phyloP scores from a whole-genome alignment of 2,113 vertebrate genomes.

The Epinephelus cyanopodus region DNA sequence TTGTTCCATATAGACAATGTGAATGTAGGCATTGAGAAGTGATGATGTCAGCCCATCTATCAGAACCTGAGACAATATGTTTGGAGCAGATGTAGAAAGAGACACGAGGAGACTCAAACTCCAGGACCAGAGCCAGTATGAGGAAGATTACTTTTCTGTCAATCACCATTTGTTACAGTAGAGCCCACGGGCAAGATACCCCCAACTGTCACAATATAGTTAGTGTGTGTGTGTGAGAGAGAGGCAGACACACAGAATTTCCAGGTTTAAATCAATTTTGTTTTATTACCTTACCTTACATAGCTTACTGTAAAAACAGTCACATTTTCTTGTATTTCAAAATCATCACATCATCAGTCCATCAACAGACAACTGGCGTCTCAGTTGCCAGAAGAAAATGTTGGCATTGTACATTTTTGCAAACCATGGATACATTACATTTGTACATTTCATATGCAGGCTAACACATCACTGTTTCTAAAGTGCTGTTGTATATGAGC shows the following conservation, averaged over 20 bases:
- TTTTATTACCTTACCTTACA: too few species aligned
- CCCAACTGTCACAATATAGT: not conserved
- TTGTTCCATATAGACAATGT: not conserved
- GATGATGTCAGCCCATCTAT: not conserved
- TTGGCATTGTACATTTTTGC: too few species aligned
- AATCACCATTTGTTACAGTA: too few species aligned
- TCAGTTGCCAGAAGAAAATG: too few species aligned
- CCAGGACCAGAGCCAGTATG: not conserved
- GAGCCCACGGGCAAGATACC: too few species aligned
- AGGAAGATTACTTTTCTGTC: constrained; percentile 1
- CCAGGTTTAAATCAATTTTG: not conserved
- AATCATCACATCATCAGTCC: too few species aligned
- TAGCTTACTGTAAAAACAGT: not conserved
- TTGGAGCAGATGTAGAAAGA: not conserved
- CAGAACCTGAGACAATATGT: not conserved
- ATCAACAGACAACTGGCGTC: not conserved
- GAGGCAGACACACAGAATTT: too few species aligned
- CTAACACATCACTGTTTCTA: too few species aligned
- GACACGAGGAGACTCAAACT: not conserved
- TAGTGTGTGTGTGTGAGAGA: too few species aligned
- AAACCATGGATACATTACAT: too few species aligned
- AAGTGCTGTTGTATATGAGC: too few species aligned
- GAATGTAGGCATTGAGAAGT: not conserved
- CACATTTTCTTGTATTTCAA: not conserved
- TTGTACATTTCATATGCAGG: too few species aligned